Evolutionary conservation across 2,888 invertebrate genomes (phyloP), one percentile per base, ranked within the genome.

Genomic region (Dicycla oo): DNA sequence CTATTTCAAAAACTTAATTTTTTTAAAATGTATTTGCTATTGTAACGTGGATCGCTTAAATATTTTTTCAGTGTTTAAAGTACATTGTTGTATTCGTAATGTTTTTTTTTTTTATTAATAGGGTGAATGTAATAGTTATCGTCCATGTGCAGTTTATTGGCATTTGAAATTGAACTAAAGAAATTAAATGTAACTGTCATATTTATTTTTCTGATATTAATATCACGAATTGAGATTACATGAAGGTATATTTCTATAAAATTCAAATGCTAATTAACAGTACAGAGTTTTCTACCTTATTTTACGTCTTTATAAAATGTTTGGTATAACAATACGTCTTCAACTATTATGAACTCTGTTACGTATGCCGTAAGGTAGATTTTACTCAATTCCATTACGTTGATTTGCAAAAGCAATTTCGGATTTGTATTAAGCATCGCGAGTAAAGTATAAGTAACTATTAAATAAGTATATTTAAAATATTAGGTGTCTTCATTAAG

Each of bases 401-500:
- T 85, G 66, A 75, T 86, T 87, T 86, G 83, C 87, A 85, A 80
- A 85, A 76, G 86, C 87, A 86, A 86, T 87, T 86, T 81, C 86
- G 87, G 87, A 87, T 90, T 90, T 90, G 88, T 90, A 88, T 78
- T 90, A 90, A 88, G 89, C 88, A 84, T 88, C 73, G 83, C 81
- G 73, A 84, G 80, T 88, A 83, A 91, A 91, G 90, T 94, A 91
- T 88, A 89, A 93, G 92, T 94, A 93, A 91, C 90, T 94, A 94
- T 90, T 89, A 87, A 80, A 87, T 95, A 95, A 95, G 93, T 92
- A 94, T 93, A 93, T 94, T 93, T 94, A 94, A 94, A 94, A 95
- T 94, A 94, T 91, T 95, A 95, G 93, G 92, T 92, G 93, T 95
- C 92, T 94, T 93, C 91, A 90, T 91, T 95, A 95, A 94, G 95